Percentiles rank a stretch among this genome's conserved stretches.
Evolutionary conservation across 1,140 invertebrate species (phyloP).

Genomic region (Drosophila ficusphila): DNA sequence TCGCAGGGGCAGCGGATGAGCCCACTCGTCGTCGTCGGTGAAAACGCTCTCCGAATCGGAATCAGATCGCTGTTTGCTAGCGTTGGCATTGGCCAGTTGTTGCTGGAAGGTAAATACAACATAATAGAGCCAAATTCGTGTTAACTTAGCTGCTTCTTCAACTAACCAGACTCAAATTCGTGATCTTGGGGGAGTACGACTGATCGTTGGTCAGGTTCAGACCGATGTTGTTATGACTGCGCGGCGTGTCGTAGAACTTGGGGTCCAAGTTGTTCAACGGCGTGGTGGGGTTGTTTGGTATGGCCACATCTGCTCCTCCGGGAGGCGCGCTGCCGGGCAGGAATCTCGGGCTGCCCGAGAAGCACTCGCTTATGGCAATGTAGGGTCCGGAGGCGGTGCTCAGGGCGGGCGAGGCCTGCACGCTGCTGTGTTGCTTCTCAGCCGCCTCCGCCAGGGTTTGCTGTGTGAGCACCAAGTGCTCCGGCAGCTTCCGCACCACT

Average conservation of each 20-base stretch:
- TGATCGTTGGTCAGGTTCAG: conserved; percentile 83
- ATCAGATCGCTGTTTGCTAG: conserved; percentile 83
- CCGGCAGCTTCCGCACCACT: conserved; percentile 77
- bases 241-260: conserved; percentile 86
- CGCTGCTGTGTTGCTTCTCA: conserved; percentile 72
- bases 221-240: conserved; percentile 84
- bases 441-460: conserved; percentile 59
- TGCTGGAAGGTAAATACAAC: conserved; percentile 28
- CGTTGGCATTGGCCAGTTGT: conserved; percentile 62
- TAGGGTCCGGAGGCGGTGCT: conserved; percentile 89
- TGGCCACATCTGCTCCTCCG: conserved; percentile 5
- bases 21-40: conserved; percentile 86
- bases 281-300: conserved; percentile 66
- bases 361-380: conserved; percentile 94
- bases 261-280: conserved; percentile 84
- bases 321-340: conserved; percentile 30
- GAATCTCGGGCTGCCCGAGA: conserved; percentile 89
- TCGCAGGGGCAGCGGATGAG: conserved; percentile 76
- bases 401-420: conserved; percentile 86
- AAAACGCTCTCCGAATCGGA: conserved; percentile 87
- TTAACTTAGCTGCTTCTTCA: too few relatives aligned
- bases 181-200: conserved; percentile 83
- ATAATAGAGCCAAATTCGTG: not conserved
- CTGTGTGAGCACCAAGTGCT: conserved; percentile 73
- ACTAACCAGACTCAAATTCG: conserved; percentile 73